phyloP scores from a whole-genome alignment of 2,888 invertebrate genomes.

The Athalia rosae region DNA sequence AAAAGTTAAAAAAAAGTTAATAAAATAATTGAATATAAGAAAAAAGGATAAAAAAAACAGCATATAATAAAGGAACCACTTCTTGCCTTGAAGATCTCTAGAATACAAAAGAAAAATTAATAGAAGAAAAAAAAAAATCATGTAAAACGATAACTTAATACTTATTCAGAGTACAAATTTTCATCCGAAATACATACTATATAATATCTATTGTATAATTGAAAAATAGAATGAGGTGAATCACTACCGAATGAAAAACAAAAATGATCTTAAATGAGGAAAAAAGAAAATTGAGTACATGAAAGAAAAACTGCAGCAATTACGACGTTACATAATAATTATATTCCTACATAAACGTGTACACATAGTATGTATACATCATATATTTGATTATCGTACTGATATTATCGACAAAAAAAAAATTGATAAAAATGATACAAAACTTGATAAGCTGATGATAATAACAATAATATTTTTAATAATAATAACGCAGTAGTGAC shows the following conservation, averaged over 20 bases:
- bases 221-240: too few relatives aligned
- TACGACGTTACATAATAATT: not conserved
- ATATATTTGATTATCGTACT: too few relatives aligned
- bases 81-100: slow-evolving; percentile 74
- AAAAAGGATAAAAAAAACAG: slow-evolving; percentile 32
- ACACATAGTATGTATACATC: not conserved
- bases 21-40: slow-evolving; percentile 34
- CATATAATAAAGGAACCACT: slow-evolving; percentile 64
- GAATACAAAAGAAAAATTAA: slow-evolving; percentile 49
- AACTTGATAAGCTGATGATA: too few relatives aligned
- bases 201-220: too few relatives aligned
- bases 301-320: too few relatives aligned
- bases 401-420: too few relatives aligned
- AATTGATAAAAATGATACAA: too few relatives aligned
- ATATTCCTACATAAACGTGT: not conserved
- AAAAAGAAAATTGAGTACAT: too few relatives aligned
- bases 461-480: too few relatives aligned
- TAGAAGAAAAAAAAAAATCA: slow-evolving; percentile 46
- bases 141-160: slow-evolving; percentile 49
- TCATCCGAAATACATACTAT: slow-evolving; percentile 50
- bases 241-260: too few relatives aligned
- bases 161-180: slow-evolving; percentile 70
- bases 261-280: too few relatives aligned
- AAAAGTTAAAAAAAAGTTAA: slow-evolving; percentile 42
- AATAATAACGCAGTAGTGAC: too few relatives aligned